Base-by-base conservation (phyloP, 2,888 invertebrate species). In the Tachina fera region DNA sequence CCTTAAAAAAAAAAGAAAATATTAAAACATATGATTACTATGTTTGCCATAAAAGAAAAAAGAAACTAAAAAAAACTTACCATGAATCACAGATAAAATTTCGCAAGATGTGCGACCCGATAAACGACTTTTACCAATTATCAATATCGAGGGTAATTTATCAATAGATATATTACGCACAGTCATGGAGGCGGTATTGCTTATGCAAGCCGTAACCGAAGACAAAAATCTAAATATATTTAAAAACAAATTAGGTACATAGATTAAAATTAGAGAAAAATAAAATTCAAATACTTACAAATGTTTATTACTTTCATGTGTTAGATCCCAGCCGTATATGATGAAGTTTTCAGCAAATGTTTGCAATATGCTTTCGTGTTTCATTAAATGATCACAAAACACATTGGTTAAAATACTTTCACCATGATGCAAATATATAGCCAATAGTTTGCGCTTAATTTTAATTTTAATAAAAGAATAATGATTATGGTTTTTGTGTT, bases 251-350 rank as follows among this genome's bases (percentile, higher is more conserved):
- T 31, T 92, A 43, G 1, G 41, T 16, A 9, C 10, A 13, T 8
- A 1, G 93, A 3, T 16, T 10, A 45, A 39, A 31, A 13, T n/a
- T n/a, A n/a, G n/a, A n/a, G n/a, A 19, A 60, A 9, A 14, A 1
- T 47, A 43, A n/a, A n/a, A 22, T 14, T 47, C 22, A 31, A 39
- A 10, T 43, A 87, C 89, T 93, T 91, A 97, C 97, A 96, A 95
- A 90, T 95, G 95, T 92, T 96, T 96, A 92, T 99, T 99, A 88
- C 96, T 95, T 87, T 97, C 96, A 89, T 96, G 95, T 11, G 99
- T 98, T 88, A 99, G 95, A 93, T 99, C 99, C 99, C 99, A 99
- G 83, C 98, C 98, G 95, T 98, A 99, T 3, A 98, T 95, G 63
- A 99, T 94, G 93, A 98, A 99, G 94, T 98, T 98, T 80, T 96